A percentile compares a stretch with the other conserved stretches of the same genome.
Evolutionary conservation across 2,888 invertebrate species (phyloP).

Genomic region (Drosophila mettleri): DNA sequence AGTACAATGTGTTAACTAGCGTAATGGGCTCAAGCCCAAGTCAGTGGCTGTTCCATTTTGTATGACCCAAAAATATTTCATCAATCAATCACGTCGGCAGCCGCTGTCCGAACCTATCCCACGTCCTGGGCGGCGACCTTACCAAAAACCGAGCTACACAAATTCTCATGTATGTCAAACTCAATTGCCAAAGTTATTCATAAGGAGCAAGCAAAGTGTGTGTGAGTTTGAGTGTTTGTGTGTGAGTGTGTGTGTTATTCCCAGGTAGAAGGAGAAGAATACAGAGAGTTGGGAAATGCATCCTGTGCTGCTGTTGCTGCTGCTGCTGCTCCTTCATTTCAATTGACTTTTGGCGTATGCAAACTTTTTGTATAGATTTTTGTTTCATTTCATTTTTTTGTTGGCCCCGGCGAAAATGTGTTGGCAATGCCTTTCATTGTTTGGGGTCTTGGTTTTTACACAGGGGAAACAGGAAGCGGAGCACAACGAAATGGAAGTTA

Average conservation of each 20-base stretch:
- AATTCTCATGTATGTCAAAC: slow-evolving; percentile 58
- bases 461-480: slow-evolving; percentile 30
- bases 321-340: slow-evolving; percentile 42
- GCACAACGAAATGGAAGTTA: slow-evolving; percentile 43
- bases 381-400: slow-evolving; percentile 1
- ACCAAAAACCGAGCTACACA: slow-evolving; percentile 9
- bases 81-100: slow-evolving; percentile 47
- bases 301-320: slow-evolving; percentile 9
- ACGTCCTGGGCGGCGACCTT: neutral
- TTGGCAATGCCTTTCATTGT: slow-evolving; percentile 59
- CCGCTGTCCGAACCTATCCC: slow-evolving; percentile 1
- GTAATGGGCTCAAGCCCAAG: slow-evolving; percentile 6
- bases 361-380: slow-evolving; percentile 34
- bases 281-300: slow-evolving; percentile 38
- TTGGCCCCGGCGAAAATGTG: slow-evolving; percentile 42
- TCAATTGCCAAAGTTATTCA: slow-evolving; percentile 64
- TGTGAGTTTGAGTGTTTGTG: neutral
- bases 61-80: slow-evolving; percentile 25
- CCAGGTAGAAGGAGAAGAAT: neutral
- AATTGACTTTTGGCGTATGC: slow-evolving; percentile 61
- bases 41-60: neutral
- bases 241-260: neutral
- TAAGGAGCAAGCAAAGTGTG: slow-evolving; percentile 31
- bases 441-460: slow-evolving; percentile 29
- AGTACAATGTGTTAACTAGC: slow-evolving; percentile 18